Evolutionary conservation across 2,797 vertebrate genomes (phyloP).

Genomic region (Brachyalestes nurse): DNA sequence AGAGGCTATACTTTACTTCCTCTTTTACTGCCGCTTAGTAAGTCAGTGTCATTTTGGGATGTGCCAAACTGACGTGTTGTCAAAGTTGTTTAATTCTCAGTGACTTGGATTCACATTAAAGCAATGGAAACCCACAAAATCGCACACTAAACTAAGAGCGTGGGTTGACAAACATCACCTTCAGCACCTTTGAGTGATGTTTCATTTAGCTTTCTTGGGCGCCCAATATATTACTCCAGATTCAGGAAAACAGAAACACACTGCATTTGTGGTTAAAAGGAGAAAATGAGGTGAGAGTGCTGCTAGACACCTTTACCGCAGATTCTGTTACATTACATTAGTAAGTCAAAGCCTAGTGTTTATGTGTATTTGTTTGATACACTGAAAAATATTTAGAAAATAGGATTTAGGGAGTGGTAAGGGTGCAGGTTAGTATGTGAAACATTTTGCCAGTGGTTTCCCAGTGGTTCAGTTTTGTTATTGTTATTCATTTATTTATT

Average conservation of each 20-base stretch:
- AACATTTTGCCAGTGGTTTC: no score
- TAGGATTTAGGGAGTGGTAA: no score
- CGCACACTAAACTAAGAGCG: not conserved
- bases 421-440: no score
- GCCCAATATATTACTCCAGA: not conserved
- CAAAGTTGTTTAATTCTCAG: slow-evolving; percentile 39
- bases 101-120: slow-evolving; percentile 15
- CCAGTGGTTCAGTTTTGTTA: not conserved
- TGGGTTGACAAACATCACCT: slow-evolving; percentile 12
- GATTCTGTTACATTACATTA: not conserved
- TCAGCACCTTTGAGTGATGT: slow-evolving; percentile 4
- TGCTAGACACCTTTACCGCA: not conserved
- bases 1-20: slow-evolving; percentile 37
- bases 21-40: slow-evolving; percentile 29
- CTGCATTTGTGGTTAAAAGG: not conserved
- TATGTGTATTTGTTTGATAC: not conserved
- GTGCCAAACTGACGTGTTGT: slow-evolving; percentile 13
- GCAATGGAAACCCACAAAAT: slow-evolving; percentile 9
- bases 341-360: not conserved
- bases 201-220: not conserved
- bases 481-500: not conserved
- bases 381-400: no score
- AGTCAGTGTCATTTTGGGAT: slow-evolving; percentile 42
- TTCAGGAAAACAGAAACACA: not conserved
- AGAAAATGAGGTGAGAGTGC: no score